Base-by-base conservation (phyloP, 2,797 vertebrate genomes). In the Microctenopoma lineatum region DNA sequence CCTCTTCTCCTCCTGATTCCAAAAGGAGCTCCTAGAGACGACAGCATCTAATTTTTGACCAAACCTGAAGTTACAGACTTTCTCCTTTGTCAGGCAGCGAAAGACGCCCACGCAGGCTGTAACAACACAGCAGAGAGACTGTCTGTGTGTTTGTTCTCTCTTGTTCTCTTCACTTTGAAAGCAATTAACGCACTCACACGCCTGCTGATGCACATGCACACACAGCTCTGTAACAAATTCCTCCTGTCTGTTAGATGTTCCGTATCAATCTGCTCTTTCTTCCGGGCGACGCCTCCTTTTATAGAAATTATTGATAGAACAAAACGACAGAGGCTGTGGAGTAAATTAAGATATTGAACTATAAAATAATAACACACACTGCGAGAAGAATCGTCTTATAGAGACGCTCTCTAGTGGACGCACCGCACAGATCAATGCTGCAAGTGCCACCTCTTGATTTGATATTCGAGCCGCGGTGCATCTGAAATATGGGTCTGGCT, bases 11-110 rank as follows among this genome's bases (percentile, higher is more conserved):
- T 60, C 41, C 39, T 27, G 15, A 29, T 44, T 51, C 32, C 29
- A 12, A 42, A 48, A 21, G 5, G 11, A 74, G 39, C 57, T 59
- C 60, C 8, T 4, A 61, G 26, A 16, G 62, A 59, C n/a, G 5
- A 34, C 53, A 58, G 18, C 21, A 6, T 73, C 34, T 7, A 1
- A 27, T 48, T 70, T 59, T 41, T 38, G 25, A 58, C 39, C 12
- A 39, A 59, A 72, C 9, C 18, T 66, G 32, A 70, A 71, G 57
- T 77, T 79, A 25, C 57, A 53, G 73, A 75, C 46, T 72, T 48
- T 65, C 32, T 29, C 6, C 29, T 65, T 76, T 66, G 67, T 66
- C 34, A 7, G 25, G 47, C 58, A 44, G 55, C 45, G 32, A 52
- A 68, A 70, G 51, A 51, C 47, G 36, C 62, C 75, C 61, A 64